These are phyloP conservation scores for Microplitis manilae DNA, from an alignment of 2,888 invertebrate genomes.

Conservation along the genomic window DNA sequence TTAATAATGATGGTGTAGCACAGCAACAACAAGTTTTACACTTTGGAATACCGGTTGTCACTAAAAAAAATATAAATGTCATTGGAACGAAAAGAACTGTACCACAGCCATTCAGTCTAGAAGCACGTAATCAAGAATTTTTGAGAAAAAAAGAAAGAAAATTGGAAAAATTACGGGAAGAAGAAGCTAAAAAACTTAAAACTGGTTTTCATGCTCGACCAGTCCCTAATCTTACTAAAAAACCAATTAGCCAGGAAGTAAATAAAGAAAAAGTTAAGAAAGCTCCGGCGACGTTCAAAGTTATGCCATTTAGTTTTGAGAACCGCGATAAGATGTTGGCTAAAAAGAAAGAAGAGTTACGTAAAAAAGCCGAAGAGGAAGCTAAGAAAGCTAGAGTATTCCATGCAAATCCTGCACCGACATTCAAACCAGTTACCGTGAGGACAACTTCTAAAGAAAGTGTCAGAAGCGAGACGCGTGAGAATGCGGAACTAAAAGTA, in stretches of 20 bases:
- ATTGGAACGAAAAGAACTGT: conserved; percentile 60
- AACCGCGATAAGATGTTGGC: conserved; percentile 75
- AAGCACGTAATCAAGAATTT: conserved; percentile 70
- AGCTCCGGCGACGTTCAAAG: conserved; percentile 41
- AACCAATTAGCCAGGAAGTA: conserved; percentile 43
- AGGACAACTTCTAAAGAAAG: conserved; percentile 61
- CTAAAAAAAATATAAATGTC: conserved; percentile 54
- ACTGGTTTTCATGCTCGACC: conserved; percentile 77
- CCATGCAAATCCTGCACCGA: conserved; percentile 80
- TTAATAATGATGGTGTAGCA: conserved; percentile 54
- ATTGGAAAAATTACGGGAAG: conserved; percentile 47
- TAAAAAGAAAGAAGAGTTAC: conserved; percentile 76
- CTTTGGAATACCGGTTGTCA: conserved; percentile 58
- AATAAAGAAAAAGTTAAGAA: conserved; percentile 39
- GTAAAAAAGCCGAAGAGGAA: conserved; percentile 76
- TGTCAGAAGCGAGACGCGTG: conserved; percentile 4
- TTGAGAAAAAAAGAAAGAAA: conserved; percentile 59
- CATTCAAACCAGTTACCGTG: conserved; percentile 72
- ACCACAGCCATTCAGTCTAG: conserved; percentile 73
- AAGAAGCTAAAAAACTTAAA: conserved; percentile 56
- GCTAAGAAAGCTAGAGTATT: conserved; percentile 78
- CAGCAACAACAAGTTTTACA: conserved; percentile 58
- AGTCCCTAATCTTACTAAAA: conserved; percentile 71
- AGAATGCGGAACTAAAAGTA: neutral
- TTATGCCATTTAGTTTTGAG: conserved; percentile 81